Conservation (phyloP, 1,140 invertebrate genomes). For the Onthophagus taurus region DNA sequence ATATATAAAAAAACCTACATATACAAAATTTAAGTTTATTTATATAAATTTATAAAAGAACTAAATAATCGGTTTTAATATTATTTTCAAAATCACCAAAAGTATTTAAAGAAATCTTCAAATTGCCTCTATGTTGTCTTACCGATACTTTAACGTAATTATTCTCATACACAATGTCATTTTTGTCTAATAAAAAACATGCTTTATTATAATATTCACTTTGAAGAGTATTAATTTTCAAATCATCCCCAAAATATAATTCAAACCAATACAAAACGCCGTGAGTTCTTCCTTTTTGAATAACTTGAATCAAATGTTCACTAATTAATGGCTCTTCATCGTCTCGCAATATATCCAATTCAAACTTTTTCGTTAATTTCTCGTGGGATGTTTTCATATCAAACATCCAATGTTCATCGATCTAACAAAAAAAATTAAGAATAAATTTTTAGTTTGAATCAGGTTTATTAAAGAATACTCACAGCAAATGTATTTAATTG, state of each 20-base stretch:
- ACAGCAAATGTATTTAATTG: slow-evolving; percentile 16
- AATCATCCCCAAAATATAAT: neutral
- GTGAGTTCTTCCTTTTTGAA: slow-evolving; percentile 10
- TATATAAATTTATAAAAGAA: too few species aligned
- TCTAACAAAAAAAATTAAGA: slow-evolving; percentile 6
- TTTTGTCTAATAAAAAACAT: slow-evolving; percentile 6
- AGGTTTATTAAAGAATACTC: slow-evolving; percentile 9
- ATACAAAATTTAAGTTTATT: too few species aligned
- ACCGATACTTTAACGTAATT: too few species aligned
- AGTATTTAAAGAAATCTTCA: too few species aligned
- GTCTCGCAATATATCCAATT: neutral
- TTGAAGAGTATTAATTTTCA: slow-evolving; percentile 7
- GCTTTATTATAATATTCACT: slow-evolving; percentile 14
- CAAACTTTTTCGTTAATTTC: neutral
- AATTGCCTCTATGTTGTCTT: too few species aligned
- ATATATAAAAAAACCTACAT: too few species aligned
- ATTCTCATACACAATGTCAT: slow-evolving; percentile 3
- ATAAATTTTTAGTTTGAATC: neutral
- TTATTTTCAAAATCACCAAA: too few species aligned
- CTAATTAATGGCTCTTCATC: neutral
- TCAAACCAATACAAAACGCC: slow-evolving; percentile 16
- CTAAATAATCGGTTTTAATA: too few species aligned
- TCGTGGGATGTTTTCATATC: slow-evolving; percentile 1
- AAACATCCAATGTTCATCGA: slow-evolving; percentile 8
- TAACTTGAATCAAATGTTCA: neutral